Conservation (phyloP, 2,888 invertebrate species). For the Parnassius mnemosyne region DNA sequence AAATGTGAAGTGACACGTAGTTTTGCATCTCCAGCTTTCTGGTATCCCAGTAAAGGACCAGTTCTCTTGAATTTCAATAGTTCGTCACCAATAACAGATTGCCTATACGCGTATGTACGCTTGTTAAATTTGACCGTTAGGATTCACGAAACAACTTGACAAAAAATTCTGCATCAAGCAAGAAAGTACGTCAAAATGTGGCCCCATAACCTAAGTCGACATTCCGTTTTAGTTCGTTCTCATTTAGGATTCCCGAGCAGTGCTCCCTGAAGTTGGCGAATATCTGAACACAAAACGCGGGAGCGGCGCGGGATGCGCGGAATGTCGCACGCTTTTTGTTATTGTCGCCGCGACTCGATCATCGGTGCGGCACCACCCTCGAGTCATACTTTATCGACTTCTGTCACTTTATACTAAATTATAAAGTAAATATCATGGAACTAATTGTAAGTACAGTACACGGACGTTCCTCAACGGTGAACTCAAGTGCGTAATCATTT, state of each 20-base stretch:
- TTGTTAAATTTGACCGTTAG: neutral
- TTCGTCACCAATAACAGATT: neutral
- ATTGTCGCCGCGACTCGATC: neutral
- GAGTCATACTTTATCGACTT: no score
- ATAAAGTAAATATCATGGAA: no score
- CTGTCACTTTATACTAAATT: no score
- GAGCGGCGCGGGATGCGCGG: conserved; percentile 14
- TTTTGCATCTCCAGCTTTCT: neutral
- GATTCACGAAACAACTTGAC: neutral
- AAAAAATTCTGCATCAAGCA: neutral
- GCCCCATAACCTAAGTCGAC: conserved; percentile 5
- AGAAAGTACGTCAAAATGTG: neutral
- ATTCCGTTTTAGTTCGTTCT: conserved; percentile 7
- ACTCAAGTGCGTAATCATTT: no score
- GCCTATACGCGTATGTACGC: neutral
- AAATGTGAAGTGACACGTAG: neutral
- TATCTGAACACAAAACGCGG: conserved; percentile 8
- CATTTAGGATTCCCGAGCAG: conserved; percentile 10
- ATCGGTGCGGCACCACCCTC: neutral
- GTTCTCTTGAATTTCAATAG: neutral
- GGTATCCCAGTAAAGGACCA: neutral
- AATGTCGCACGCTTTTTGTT: conserved; percentile 15
- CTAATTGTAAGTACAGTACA: no score
- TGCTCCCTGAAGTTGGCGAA: conserved; percentile 14
- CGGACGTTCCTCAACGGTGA: no score